These are phyloP conservation scores for Montifringilla adamsi DNA, from an alignment of 2,113 vertebrate genomes.

Conservation along the genomic window DNA sequence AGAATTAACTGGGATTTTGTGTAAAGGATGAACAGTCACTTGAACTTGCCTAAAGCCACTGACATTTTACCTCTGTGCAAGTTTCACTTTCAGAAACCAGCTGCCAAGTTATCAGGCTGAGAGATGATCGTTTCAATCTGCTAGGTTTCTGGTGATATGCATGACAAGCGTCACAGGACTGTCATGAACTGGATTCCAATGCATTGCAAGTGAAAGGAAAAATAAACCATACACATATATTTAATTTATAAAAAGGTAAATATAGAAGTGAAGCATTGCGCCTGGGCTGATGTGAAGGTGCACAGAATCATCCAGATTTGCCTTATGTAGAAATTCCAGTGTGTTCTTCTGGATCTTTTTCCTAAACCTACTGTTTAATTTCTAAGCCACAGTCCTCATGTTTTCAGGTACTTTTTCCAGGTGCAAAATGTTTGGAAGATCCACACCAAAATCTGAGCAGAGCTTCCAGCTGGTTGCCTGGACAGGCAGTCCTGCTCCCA, in stretches of 20 bases:
- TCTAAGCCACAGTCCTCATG: not conserved
- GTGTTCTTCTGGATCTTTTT: not conserved
- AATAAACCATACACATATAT: not conserved
- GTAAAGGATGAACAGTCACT: not conserved
- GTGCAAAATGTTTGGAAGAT: not conserved
- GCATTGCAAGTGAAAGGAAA: not conserved
- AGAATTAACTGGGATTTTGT: not conserved
- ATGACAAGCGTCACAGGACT: not conserved
- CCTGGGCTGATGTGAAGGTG: not conserved
- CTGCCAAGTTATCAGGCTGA: not conserved
- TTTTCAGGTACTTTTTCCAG: not conserved
- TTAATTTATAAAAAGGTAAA: not conserved
- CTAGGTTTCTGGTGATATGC: rapidly evolving
- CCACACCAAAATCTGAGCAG: not conserved
- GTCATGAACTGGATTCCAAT: not conserved
- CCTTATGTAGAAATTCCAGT: not conserved
- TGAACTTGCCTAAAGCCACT: not conserved
- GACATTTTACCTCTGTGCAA: not conserved
- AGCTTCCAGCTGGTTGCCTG: not conserved
- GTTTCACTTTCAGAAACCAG: constrained; percentile 17
- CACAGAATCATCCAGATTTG: not conserved
- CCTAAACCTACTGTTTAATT: not conserved
- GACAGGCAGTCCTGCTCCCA: not conserved
- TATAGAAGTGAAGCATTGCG: not conserved
- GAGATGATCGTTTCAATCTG: not conserved